Evolutionary conservation across 2,888 invertebrate species (phyloP).

Genomic region (Rutpela maculata): DNA sequence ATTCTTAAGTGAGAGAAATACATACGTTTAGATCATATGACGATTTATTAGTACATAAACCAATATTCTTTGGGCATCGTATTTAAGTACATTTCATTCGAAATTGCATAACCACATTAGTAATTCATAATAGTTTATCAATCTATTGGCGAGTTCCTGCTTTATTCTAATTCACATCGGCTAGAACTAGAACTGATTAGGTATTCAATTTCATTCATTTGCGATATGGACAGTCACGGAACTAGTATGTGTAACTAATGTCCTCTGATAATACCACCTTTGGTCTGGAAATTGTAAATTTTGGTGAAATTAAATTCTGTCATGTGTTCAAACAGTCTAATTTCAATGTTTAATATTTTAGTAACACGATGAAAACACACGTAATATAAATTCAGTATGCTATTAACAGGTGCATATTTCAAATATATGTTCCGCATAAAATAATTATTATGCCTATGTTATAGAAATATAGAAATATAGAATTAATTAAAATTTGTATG

Average conservation of each 20-base stretch:
- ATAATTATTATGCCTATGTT: too few species aligned
- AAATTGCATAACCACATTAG: too few species aligned
- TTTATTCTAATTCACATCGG: background rate
- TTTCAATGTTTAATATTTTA: slow-evolving; percentile 6
- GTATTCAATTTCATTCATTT: slow-evolving; percentile 25
- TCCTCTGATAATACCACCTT: slow-evolving; percentile 22
- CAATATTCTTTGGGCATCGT: too few species aligned
- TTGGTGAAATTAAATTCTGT: slow-evolving; percentile 3
- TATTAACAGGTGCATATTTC: background rate
- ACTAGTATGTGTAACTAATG: slow-evolving; percentile 23
- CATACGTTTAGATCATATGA: too few species aligned
- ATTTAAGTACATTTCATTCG: too few species aligned
- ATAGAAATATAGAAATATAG: too few species aligned
- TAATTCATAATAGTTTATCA: too few species aligned
- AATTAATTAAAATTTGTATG: too few species aligned
- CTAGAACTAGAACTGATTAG: background rate
- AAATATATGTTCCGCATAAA: too few species aligned
- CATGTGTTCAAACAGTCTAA: slow-evolving; percentile 1
- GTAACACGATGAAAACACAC: background rate
- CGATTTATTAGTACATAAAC: too few species aligned
- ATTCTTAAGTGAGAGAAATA: too few species aligned
- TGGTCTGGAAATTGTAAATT: slow-evolving; percentile 29
- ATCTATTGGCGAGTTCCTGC: background rate
- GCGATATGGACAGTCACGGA: slow-evolving; percentile 15
- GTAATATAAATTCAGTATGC: background rate